phyloP scores from a whole-genome alignment of 1,140 invertebrate genomes.

The Hestina assimilis region DNA sequence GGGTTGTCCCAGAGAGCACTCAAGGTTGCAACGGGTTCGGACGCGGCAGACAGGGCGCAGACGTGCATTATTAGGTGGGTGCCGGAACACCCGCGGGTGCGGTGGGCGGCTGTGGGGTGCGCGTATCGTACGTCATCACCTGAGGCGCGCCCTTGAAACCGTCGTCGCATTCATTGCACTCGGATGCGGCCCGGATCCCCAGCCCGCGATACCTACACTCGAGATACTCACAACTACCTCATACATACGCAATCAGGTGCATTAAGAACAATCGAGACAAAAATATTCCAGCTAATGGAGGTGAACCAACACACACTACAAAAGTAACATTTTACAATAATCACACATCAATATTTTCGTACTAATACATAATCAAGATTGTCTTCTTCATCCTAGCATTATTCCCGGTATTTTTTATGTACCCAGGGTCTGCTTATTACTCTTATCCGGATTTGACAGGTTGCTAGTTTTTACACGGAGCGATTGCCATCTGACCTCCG shows the following conservation, averaged over 20 bases:
- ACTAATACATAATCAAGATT: no score
- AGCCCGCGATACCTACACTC: constrained; percentile 58
- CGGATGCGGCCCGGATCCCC: constrained; percentile 68
- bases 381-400: no score
- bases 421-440: no score
- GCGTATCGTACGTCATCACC: constrained; percentile 76
- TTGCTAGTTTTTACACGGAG: no score
- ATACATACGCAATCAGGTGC: neutral
- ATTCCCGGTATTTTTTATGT: no score
- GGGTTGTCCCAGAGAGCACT: constrained; percentile 50
- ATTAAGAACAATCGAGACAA: neutral
- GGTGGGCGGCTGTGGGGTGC: constrained; percentile 59
- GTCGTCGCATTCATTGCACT: constrained; percentile 77
- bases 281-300: no score
- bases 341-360: no score
- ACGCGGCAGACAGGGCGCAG: constrained; percentile 75
- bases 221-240: constrained; percentile 37
- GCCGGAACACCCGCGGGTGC: constrained; percentile 70
- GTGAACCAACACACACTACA: no score
- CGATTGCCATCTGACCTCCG: no score
- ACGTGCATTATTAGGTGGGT: constrained; percentile 79
- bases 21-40: constrained; percentile 74
- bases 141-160: constrained; percentile 76
- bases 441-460: no score
- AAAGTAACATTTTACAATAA: no score